Evolutionary conservation across 2,113 vertebrate genomes (phyloP), one percentile per base, ranked within the genome.

Genomic region (Columba janthina): DNA sequence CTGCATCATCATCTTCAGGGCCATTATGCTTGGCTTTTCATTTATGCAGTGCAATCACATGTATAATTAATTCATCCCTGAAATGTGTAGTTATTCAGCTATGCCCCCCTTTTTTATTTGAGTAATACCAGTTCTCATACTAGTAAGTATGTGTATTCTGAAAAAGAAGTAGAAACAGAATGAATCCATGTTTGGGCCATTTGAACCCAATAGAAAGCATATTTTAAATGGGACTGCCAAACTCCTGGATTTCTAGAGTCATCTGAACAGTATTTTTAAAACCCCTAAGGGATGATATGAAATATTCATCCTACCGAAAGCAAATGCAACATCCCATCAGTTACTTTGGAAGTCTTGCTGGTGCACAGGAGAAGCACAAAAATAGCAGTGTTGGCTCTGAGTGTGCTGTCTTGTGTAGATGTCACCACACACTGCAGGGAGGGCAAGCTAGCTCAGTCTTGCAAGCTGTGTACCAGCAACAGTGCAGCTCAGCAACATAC

Each of bases 401-500:
- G 29, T 4, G 14, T 11, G 22, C 34, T 77, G 60, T 34, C 32
- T 36, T 1, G 1, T 54, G 58, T 31, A 22, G 11, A 36, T 50
- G 28, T 28, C 53, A 12, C 11, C 76, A 14, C 17, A 8, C 4
- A 2, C 4, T 0, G 0, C 67, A 6, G 38, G 17, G 32, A 70
- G 9, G 6, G 57, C 40, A 61, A 22, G 25, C 11, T 60, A 14
- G 4, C 36, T 88, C 26, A n/a, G 22, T 13, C 60, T 54, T 56
- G 25, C 1, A 1, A 64, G 24, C 48, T 2, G 0, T 14, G 22
- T 29, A 26, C 50, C 36, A 22, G 29, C 9, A 44, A 3, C 44
- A 19, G 11, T 0, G 24, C 69, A 38, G 40, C 11, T 21, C 29
- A 38, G 40, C 28, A 46, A 32, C 38, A 5, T 42, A 16, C 13